phyloP scores from a whole-genome alignment of 2,888 invertebrate species.

The Mesoligia furuncula region DNA sequence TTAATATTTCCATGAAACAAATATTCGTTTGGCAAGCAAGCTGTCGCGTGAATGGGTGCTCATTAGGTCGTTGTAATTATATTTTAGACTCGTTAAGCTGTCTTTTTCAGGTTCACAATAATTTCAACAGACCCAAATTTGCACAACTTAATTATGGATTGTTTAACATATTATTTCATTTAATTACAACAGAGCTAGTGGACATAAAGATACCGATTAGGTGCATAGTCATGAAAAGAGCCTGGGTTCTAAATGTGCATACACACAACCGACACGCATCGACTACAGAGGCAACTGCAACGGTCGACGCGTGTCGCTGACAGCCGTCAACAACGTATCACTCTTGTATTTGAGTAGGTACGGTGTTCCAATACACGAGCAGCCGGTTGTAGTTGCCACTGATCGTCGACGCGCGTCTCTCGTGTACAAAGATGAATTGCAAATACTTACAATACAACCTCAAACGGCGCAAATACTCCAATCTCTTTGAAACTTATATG shows the following conservation, averaged over 20 bases:
- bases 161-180: neutral
- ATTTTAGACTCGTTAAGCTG: constrained; percentile 36
- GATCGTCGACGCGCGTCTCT: neutral
- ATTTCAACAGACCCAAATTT: constrained; percentile 27
- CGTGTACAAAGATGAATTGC: neutral
- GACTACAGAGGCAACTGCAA: neutral
- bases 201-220: neutral
- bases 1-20: constrained; percentile 21
- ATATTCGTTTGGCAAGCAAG: constrained; percentile 12
- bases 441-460: too few species aligned
- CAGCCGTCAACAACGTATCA: neutral
- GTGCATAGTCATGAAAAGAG: neutral
- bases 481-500: too few species aligned
- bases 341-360: too few species aligned
- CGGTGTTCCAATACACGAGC: too few species aligned
- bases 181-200: neutral
- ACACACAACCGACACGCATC: neutral
- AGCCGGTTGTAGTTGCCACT: too few species aligned
- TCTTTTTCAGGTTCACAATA: constrained; percentile 32
- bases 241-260: neutral
- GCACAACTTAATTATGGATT: neutral
- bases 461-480: too few species aligned
- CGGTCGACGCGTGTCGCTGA: neutral
- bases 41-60: constrained; percentile 39
- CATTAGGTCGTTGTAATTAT: constrained; percentile 51